Conservation (phyloP, 2,888 invertebrate species). For the Platypus cylindrus region DNA sequence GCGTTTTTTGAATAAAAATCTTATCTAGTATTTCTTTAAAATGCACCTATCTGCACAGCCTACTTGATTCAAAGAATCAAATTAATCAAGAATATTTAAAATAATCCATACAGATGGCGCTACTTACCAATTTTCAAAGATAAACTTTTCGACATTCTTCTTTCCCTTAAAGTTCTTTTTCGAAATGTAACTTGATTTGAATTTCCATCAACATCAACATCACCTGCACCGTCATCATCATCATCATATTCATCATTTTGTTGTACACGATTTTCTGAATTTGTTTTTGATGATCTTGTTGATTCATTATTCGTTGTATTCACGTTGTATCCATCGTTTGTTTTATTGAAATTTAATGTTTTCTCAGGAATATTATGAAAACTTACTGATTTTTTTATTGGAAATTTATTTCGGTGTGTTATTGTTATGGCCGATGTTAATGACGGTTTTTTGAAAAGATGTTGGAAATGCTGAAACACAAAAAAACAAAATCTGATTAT, state of each 20-base stretch:
- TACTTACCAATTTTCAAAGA: conserved; percentile 24
- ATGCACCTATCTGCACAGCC: too few species aligned
- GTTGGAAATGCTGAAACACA: conserved; percentile 9
- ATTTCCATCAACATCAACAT: too few species aligned
- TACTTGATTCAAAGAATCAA: too few species aligned
- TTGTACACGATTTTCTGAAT: conserved; percentile 9
- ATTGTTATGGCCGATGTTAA: too few species aligned
- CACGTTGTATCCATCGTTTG: conserved; percentile 9
- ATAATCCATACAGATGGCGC: too few species aligned
- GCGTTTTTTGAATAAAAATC: too few species aligned
- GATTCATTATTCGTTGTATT: conserved; percentile 4
- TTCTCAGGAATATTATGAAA: conserved; percentile 19
- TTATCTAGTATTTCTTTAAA: too few species aligned
- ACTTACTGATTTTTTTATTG: conserved; percentile 20
- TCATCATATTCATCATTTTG: conserved; percentile 17
- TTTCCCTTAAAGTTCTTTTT: conserved; percentile 29
- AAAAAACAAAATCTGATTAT: not conserved
- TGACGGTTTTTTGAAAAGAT: too few species aligned
- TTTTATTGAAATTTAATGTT: conserved; percentile 11
- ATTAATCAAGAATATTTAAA: too few species aligned
- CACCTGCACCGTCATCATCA: too few species aligned
- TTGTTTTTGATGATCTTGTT: conserved; percentile 7
- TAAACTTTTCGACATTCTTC: conserved; percentile 31
- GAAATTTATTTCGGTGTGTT: conserved; percentile 7
- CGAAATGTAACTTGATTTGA: conserved; percentile 23